Evolutionary conservation across 2,113 vertebrate genomes (phyloP), one percentile per base, ranked within the genome.

Genomic region (Corydoras sp.): DNA sequence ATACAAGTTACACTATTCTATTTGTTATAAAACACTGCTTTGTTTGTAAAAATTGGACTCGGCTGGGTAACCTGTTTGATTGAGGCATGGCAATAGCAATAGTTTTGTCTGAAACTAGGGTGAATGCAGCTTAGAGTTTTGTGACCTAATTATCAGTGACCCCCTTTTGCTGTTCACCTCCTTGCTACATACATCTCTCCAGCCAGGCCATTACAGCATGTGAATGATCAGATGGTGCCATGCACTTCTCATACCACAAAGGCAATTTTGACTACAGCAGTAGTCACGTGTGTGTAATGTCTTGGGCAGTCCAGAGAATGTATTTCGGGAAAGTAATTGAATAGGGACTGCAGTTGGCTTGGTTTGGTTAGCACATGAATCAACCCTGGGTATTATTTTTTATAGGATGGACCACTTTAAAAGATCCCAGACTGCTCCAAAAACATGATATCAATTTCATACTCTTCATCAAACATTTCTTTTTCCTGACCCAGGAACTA

Each of bases 281-380:
- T 30, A 79, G 77, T 82, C 77, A 80, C 74, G 82, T 79, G 74
- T 82, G 80, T 74, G 35, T 8, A 43, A 43, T 43, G 35, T 43
- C 35, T 43, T 43, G 35, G 35, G 13, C 69, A 70, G 79, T 79
- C 83, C 84, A 83, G 83, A 72, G 79, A 85, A 85, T 81, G 79
- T 86, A 84, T 87, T 85, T 85, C 79, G 43, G 68, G 71, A 77
- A 86, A 83, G 85, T 86, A 88, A 88, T 88, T 89, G 87, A 81
- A 88, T 75, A 76, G 86, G 85, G 85, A 88, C 83, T 77, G 81
- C 84, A 81, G 75, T 75, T 85, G 88, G 86, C 86, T 87, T 85
- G 77, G 72, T 79, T 82, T 84, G 77, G 82, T 77, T 77, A 30
- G 79, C 80, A 70, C 85, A 87, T 90, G 87, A 87, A 87, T 89